These are phyloP conservation scores for Drosophila kanapiae DNA, from an alignment of 1,140 invertebrate species.

Conservation along the genomic window DNA sequence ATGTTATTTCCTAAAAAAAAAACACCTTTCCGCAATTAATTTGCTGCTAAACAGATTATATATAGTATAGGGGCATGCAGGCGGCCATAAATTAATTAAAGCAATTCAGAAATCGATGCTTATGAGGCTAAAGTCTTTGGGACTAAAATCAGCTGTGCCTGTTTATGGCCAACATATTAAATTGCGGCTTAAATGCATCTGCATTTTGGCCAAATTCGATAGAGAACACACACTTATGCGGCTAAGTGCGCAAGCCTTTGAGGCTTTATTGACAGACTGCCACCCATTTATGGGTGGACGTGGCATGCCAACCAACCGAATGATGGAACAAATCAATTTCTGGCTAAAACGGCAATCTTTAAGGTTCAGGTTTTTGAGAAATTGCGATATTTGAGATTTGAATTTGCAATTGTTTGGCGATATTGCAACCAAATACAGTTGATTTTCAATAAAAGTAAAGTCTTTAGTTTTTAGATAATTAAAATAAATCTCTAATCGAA, in stretches of 20 bases:
- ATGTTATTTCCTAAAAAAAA: neutral
- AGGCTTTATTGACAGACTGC: conserved; percentile 60
- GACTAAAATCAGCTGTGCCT: neutral
- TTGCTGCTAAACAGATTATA: neutral
- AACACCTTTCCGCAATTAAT: conserved; percentile 7
- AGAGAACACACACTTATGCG: conserved; percentile 32
- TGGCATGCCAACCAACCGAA: conserved; percentile 25
- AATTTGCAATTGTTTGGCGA: neutral
- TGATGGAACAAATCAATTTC: conserved; percentile 11
- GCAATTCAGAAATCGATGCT: conserved; percentile 19
- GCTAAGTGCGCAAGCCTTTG: conserved; percentile 54
- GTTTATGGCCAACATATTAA: conserved; percentile 20
- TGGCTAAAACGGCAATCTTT: neutral
- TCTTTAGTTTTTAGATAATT: too few species aligned
- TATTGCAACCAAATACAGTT: neutral
- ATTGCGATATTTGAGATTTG: neutral
- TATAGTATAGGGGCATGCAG: neutral
- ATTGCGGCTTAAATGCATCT: conserved; percentile 27
- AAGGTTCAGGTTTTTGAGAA: neutral
- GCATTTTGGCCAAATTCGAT: conserved; percentile 15
- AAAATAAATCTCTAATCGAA: too few species aligned
- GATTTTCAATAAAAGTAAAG: neutral
- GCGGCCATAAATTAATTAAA: conserved; percentile 16
- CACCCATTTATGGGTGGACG: conserved; percentile 45
- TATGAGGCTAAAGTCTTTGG: conserved; percentile 7